Base-by-base conservation (phyloP, 1,140 invertebrate genomes). In the Macrobrachium nipponense region DNA sequence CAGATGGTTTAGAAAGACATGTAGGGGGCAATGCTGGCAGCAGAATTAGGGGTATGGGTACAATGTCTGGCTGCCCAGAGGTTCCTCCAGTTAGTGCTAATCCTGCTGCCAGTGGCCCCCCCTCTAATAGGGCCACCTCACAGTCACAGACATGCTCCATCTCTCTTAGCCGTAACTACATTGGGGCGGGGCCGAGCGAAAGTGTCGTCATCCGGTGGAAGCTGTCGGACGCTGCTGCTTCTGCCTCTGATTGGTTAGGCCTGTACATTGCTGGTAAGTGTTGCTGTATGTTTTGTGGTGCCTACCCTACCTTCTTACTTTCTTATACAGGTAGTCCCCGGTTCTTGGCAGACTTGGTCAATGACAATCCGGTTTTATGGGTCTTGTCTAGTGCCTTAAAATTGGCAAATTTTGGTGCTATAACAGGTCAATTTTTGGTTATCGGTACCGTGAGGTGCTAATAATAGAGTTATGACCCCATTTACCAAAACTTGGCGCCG, bases 241-340 rank as follows among this genome's bases (percentile, higher is more conserved):
- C 83, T 15, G 76, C 83, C 5, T n/a, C 44, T 60, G 83, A 86
- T 66, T 86, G 83, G 83, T 77, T 86, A 36, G 83, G 83, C 1
- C 83, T 86, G 36, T 86, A 86, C 62, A 44, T 79, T 58, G 76
- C 83, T 17, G 83, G 83, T 86, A 43, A 79, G 83, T 86, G 59
- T 23, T 27, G 8, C 17, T 23, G 58, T 61, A 44, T 17, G 18
- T 73, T 17, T 18, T 14, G 44, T 23, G 44, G 14, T 43, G 43
- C 51, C 17, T 17, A 44, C 51, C 36, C 58, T 36, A 5, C 7
- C 75, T 58, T 58, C 8, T 17, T 17, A 14, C 20, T 18, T 17
- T 58, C 51, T n/a, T 23, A 36, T 36, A 36, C 4, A 4, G 27
- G 1, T 2, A 36, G 4, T 4, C 27, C 27, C 27, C 27, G 1